Conservation (phyloP, 2,888 invertebrate genomes). For the Copidosoma aretas region DNA sequence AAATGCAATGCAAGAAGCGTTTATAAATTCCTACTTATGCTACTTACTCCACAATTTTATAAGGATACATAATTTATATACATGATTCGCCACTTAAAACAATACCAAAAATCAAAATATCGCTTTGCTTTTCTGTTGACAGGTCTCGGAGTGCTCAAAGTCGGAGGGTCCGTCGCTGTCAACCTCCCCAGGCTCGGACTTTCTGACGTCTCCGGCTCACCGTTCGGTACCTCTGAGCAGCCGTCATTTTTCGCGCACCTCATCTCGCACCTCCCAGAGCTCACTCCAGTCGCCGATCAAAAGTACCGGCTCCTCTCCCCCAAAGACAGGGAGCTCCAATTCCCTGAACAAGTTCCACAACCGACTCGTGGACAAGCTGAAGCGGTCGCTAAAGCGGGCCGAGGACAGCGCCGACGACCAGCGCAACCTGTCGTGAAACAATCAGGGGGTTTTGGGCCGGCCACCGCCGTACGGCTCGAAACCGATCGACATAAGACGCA, state of each 20-base stretch:
- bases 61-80: no score
- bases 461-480: conserved; percentile 58
- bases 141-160: conserved; percentile 75
- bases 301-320: conserved; percentile 72
- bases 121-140: conserved; percentile 31
- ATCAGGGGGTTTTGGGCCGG: conserved; percentile 58
- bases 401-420: conserved; percentile 65
- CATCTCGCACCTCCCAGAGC: conserved; percentile 70
- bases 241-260: conserved; percentile 69
- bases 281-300: conserved; percentile 73
- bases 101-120: not conserved
- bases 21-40: no score
- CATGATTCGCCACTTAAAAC: no score
- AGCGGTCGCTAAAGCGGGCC: conserved; percentile 72
- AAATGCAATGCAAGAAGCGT: no score
- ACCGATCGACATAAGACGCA: conserved; percentile 60
- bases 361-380: conserved; percentile 80
- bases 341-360: conserved; percentile 81
- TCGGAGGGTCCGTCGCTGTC: conserved; percentile 77
- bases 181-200: conserved; percentile 71
- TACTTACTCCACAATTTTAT: no score
- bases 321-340: conserved; percentile 67
- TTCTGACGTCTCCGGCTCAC: conserved; percentile 68
- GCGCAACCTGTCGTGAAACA: conserved; percentile 61
- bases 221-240: conserved; percentile 74